Base-by-base conservation (phyloP, 53 echinoderm and acorn worm species). In the Patiria pectinifera region DNA sequence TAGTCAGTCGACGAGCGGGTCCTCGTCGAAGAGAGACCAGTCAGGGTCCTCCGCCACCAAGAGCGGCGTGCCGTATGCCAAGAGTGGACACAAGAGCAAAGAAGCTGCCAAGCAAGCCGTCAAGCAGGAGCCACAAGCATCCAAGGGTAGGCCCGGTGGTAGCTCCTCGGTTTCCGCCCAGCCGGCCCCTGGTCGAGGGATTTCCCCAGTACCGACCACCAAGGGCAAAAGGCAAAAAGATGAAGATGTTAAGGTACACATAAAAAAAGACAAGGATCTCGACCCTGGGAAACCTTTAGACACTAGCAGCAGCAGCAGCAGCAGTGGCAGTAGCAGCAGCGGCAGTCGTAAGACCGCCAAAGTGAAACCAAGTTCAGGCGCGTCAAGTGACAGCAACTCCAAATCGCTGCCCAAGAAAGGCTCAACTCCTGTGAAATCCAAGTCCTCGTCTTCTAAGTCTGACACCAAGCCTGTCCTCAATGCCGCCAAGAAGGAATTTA, bases 341-440 rank as follows among this genome's bases (percentile, higher is more conserved):
- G 69, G 85, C 71, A 86, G 86, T 48, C 62, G 48, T 44, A 11
- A 3, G 44, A 13, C 46, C 58, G 72, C 71, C 53, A 86, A 86
- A 63, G 11, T n/a, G 3, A 72, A 75, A 86, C 71, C 71, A 48
- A 22, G 74, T 9, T 49, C 48, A 19, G 48, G 86, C 21, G 43
- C 69, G 44, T 85, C 85, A 69, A 85, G 45, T 45, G 86, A 86
- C 72, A 86, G 72, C 86, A 86, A 48, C 71, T 86, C 48, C 46
- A 86, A 86, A 86, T 86, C 24, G 63, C 86, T 44, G 13, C 43
- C 48, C 23, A 86, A 86, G 25, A 86, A 86, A 45, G 45, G 3
- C 75, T 45, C 75, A 48, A 86, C 86, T 86, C 75, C 86, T n/a
- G 75, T 86, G 22, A 86, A 86, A 75, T 47, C 86, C 53, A 86